These are phyloP conservation scores for Wasmannia auropunctata DNA, from an alignment of 1,140 invertebrate genomes.

Conservation along the genomic window DNA sequence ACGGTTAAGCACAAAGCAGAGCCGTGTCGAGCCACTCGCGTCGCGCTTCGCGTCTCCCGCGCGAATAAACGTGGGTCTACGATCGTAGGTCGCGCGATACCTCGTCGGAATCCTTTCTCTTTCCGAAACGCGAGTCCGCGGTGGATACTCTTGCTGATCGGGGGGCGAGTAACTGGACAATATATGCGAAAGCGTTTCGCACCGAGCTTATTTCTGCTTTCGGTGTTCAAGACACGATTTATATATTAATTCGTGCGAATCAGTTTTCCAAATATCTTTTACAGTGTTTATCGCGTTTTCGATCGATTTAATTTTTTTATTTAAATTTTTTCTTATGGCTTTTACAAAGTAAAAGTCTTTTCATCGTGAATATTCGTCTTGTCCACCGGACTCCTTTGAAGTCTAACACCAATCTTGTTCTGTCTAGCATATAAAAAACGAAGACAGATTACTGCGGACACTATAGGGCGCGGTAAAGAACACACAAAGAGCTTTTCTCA, in stretches of 20 bases:
- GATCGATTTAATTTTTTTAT: not conserved
- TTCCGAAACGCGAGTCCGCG: conserved; percentile 46
- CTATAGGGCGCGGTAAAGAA: not conserved
- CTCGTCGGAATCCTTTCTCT: conserved; percentile 69
- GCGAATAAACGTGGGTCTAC: conserved; percentile 69
- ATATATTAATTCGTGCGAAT: not conserved
- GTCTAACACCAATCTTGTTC: not conserved
- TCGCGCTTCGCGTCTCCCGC: conserved; percentile 60
- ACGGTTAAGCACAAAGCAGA: not conserved
- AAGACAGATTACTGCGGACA: not conserved
- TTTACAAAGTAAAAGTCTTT: not conserved
- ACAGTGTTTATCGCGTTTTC: not conserved
- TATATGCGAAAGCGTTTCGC: conserved; percentile 3
- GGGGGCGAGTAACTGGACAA: conserved; percentile 34
- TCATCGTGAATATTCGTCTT: not conserved
- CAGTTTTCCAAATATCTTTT: not conserved
- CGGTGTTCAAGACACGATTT: not conserved
- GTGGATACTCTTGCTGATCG: conserved; percentile 34
- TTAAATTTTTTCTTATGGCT: not conserved
- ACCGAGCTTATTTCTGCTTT: not conserved
- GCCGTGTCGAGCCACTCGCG: conserved; percentile 49
- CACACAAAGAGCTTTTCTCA: not conserved
- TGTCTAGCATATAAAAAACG: conserved; percentile 15
- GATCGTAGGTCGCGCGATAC: conserved; percentile 60
- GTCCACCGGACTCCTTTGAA: conserved; percentile 16